Evolutionary conservation across 2,888 invertebrate species (phyloP).

Genomic region (Ariolimax columbianus): DNA sequence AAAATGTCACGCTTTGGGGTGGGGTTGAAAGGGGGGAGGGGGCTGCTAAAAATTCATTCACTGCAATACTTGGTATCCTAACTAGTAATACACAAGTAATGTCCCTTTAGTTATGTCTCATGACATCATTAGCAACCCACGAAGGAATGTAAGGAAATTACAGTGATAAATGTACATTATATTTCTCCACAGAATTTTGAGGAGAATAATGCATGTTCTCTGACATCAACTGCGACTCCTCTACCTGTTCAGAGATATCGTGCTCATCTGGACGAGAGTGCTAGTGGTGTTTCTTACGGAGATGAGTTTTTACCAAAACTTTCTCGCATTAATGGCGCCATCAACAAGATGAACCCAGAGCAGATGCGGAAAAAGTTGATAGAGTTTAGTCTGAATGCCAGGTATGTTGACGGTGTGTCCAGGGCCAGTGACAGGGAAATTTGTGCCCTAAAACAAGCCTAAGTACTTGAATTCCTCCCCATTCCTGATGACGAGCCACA

Average conservation of each 20-base stretch:
- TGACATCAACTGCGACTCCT: neutral
- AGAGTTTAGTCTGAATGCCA: slow-evolving; percentile 76
- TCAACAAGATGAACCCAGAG: slow-evolving; percentile 79
- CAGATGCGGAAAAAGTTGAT: slow-evolving; percentile 76
- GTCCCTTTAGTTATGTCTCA: too few species aligned
- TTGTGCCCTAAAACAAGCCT: too few species aligned
- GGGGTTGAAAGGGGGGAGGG: too few species aligned
- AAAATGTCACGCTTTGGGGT: too few species aligned
- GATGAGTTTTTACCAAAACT: slow-evolving; percentile 77
- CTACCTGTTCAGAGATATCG: slow-evolving; percentile 6
- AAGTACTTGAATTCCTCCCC: too few species aligned
- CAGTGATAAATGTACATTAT: neutral
- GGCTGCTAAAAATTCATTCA: neutral
- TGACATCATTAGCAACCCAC: neutral
- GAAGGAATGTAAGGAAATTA: neutral
- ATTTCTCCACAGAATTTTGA: slow-evolving; percentile 17
- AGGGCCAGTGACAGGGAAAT: too few species aligned
- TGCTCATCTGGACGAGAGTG: slow-evolving; percentile 19
- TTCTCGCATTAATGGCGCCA: slow-evolving; percentile 79
- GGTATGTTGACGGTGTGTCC: too few species aligned
- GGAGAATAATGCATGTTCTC: neutral
- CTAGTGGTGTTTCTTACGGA: slow-evolving; percentile 42
- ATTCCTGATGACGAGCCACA: too few species aligned
- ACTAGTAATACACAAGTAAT: too few species aligned
- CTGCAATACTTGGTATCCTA: too few species aligned